Conservation (phyloP, 2,888 invertebrate genomes). For the Neoaliturus tenellus region DNA sequence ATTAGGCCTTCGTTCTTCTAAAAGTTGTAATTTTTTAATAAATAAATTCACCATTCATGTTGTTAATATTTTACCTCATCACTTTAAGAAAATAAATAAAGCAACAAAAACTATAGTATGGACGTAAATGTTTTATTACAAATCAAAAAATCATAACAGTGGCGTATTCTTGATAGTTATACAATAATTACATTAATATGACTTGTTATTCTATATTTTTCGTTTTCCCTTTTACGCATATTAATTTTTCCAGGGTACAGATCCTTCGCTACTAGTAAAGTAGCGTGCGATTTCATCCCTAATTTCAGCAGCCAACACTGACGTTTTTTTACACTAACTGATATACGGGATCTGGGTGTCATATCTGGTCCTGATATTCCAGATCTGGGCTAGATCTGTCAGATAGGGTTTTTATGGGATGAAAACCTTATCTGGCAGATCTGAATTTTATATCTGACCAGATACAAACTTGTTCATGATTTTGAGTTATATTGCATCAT, state of each 20-base stretch:
- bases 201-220: slow-evolving; percentile 40
- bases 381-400: no score
- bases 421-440: no score
- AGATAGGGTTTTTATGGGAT: no score
- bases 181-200: slow-evolving; percentile 33
- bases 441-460: no score
- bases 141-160: slow-evolving; percentile 32
- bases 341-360: background rate
- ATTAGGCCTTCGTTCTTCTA: no score
- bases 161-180: slow-evolving; percentile 32
- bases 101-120: slow-evolving; percentile 45
- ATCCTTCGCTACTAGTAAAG: slow-evolving; percentile 49
- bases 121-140: slow-evolving; percentile 40
- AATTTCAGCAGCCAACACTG: slow-evolving; percentile 49
- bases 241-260: slow-evolving; percentile 43
- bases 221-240: slow-evolving; percentile 41
- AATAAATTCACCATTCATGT: no score
- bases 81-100: slow-evolving; percentile 42
- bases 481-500: no score
- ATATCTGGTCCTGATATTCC: no score
- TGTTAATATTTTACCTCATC: no score
- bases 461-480: no score
- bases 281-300: slow-evolving; percentile 44
- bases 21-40: no score
- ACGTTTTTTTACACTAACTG: no score